A percentile compares a stretch with the other conserved stretches of the same genome.
Conservation (phyloP, 2,797 vertebrate genomes). For the Oreortyx pictus region DNA sequence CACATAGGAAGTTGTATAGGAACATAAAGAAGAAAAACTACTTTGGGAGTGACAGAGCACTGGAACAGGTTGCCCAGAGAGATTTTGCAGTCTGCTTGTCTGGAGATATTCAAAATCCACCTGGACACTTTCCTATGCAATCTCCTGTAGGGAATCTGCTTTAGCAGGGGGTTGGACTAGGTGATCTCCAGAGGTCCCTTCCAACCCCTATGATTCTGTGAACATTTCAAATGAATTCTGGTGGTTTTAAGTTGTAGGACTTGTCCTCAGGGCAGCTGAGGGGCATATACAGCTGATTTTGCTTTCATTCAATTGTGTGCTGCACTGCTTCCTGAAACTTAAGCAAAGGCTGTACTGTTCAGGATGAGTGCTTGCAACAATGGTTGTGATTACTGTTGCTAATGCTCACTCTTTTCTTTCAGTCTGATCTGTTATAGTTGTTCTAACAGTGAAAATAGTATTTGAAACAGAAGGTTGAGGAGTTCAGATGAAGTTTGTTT, state of each 20-base stretch:
- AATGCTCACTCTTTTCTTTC: neutral
- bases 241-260: neutral
- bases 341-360: neutral
- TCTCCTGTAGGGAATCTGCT: too few species aligned
- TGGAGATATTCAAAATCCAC: neutral
- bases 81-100: neutral
- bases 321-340: neutral
- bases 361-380: neutral
- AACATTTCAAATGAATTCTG: neutral
- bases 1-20: neutral
- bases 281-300: rapidly evolving
- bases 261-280: neutral
- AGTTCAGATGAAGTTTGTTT: neutral
- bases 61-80: neutral
- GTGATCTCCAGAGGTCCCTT: too few species aligned
- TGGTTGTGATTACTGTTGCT: neutral
- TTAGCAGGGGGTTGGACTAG: too few species aligned
- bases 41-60: neutral
- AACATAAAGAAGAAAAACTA: neutral
- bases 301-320: neutral
- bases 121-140: too few species aligned
- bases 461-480: neutral
- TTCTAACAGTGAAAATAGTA: neutral
- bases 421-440: neutral
- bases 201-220: too few species aligned